Evolutionary conservation across 2,113 vertebrate species (phyloP), one percentile per base, ranked within the genome.

Genomic region (Amphilophus citrinellus): DNA sequence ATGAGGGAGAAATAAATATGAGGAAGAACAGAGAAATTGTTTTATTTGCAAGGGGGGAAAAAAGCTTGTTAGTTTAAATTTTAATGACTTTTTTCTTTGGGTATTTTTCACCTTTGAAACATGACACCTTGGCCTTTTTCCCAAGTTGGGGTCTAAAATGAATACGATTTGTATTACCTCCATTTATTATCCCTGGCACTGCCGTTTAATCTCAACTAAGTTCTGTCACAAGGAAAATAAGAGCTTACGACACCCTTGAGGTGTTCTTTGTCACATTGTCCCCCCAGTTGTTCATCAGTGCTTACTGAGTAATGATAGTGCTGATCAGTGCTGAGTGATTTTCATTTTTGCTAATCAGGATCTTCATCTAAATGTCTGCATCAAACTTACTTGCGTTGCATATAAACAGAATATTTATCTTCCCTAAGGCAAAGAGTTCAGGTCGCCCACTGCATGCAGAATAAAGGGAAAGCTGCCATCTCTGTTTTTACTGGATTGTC

Each of bases 321-420:
- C 90, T 87, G 85, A 89, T 89, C 87, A 77, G 77, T 56, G 80
- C 80, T 66, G 86, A 91, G 84, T 63, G 82, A 89, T 84, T 85
- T 90, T 87, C 77, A 87, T 89, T 84, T 82, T n/a, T 76, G 58
- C 79, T 86, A 79, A 84, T 89, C 80, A 82, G 82, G 27, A 77
- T 58, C 83, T 65, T 66, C 50, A 65, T 90, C 59, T 77, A 44
- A 84, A 73, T 79, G 58, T 79, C 79, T 80, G 77, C 84, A 39
- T 77, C 75, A 81, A 68, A 59, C 66, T 22, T 24, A 73, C 63
- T 56, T 62, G 77, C 47, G 1, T 47, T 84, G 84, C 75, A 77
- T 82, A 79, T 47, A 78, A 82, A 85, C 50, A 42, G 71, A 84
- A 77, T 60, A n/a, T 76, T 68, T 68, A 37, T 66, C n/a, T 9